These are phyloP conservation scores for Schizaphis graminum DNA, from an alignment of 2,888 invertebrate species.

Conservation along the genomic window DNA sequence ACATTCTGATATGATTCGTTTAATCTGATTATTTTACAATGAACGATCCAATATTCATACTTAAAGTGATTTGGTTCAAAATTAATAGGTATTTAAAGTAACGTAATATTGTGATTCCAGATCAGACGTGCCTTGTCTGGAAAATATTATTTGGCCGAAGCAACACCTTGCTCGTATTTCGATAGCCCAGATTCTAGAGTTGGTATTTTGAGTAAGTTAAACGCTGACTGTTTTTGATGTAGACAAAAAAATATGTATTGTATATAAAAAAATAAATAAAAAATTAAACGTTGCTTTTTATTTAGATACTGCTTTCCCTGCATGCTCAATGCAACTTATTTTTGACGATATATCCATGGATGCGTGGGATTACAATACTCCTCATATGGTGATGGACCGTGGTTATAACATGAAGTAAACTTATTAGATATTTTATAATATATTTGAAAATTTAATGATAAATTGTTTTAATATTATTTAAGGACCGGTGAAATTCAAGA, in stretches of 20 bases:
- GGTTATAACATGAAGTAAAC: neutral
- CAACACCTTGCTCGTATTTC: neutral
- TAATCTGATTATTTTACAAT: neutral
- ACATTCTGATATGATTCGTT: fast-evolving
- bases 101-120: neutral
- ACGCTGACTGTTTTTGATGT: neutral
- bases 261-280: neutral
- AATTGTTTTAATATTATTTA: neutral
- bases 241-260: too few species aligned
- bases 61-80: neutral
- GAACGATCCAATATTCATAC: neutral
- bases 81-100: neutral
- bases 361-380: neutral
- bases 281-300: neutral
- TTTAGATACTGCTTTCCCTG: neutral
- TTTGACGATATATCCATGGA: neutral
- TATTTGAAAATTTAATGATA: neutral
- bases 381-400: neutral
- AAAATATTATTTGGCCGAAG: neutral
- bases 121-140: neutral
- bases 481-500: neutral
- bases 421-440: too few species aligned
- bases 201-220: slow-evolving; percentile 23
- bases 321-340: neutral
- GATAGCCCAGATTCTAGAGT: neutral